A percentile compares a stretch with the other conserved stretches of the same genome.
Conservation (phyloP, 2,888 invertebrate genomes). For the Agonum fuliginosum region DNA sequence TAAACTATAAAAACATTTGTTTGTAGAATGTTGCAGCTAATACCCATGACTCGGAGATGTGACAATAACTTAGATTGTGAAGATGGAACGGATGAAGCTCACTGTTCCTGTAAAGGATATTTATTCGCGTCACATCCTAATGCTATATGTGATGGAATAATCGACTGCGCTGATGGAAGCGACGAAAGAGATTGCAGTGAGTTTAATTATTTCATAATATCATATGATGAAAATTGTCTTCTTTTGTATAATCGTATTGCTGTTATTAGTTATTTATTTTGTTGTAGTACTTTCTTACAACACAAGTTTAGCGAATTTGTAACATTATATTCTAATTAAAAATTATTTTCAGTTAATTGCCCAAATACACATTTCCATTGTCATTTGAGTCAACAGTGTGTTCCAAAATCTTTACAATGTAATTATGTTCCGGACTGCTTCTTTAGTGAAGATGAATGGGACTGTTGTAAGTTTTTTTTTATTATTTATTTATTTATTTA, state of each 20-base stretch:
- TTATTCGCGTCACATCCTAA: conserved; percentile 74
- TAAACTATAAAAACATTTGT: not conserved
- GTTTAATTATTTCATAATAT: conserved; percentile 63
- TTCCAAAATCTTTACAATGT: conserved; percentile 78
- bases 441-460: conserved; percentile 84
- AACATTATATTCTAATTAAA: not conserved
- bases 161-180: conserved; percentile 83
- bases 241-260: too few relatives aligned
- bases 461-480: conserved; percentile 81
- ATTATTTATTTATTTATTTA: too few relatives aligned
- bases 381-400: conserved; percentile 78
- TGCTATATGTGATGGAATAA: conserved; percentile 83
- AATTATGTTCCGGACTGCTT: conserved; percentile 80
- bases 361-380: conserved; percentile 78
- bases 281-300: too few relatives aligned
- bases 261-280: too few relatives aligned
- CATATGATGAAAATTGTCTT: not conserved
- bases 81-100: conserved; percentile 86
- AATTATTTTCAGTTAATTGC: conserved; percentile 75
- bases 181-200: conserved; percentile 86
- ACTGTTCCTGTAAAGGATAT: conserved; percentile 84
- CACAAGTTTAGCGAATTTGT: not conserved
- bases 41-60: conserved; percentile 79
- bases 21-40: conserved; percentile 80
- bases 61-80: conserved; percentile 85